Conservation (phyloP, 2,888 invertebrate species). For the Eupithecia subfuscata region DNA sequence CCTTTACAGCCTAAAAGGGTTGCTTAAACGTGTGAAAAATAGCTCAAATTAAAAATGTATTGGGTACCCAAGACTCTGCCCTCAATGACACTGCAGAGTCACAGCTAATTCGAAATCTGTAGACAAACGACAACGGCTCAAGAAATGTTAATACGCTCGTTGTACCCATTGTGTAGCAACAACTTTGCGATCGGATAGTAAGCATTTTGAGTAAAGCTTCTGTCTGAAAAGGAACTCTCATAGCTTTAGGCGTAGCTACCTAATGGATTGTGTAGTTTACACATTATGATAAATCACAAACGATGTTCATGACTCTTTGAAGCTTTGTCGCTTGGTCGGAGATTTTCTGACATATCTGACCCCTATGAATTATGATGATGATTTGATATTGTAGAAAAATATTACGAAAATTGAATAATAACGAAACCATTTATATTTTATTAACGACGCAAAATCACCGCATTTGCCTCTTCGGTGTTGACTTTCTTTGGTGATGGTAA, state of each 20-base stretch:
- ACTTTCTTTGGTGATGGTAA: too few relatives aligned
- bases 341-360: too few relatives aligned
- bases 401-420: too few relatives aligned
- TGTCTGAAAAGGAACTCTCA: background rate
- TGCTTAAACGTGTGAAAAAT: constrained; percentile 12
- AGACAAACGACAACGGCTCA: constrained; percentile 3
- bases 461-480: too few relatives aligned
- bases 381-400: too few relatives aligned
- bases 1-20: constrained; percentile 5
- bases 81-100: constrained; percentile 20
- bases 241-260: background rate
- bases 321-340: too few relatives aligned
- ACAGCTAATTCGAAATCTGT: constrained; percentile 21
- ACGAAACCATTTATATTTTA: too few relatives aligned
- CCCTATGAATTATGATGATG: too few relatives aligned
- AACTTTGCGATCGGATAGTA: background rate
- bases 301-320: too few relatives aligned
- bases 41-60: constrained; percentile 25
- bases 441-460: too few relatives aligned
- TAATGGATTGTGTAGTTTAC: background rate
- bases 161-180: background rate
- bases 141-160: background rate
- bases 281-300: background rate
- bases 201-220: background rate
- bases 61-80: constrained; percentile 12